These are phyloP conservation scores for Arge pagana DNA, from an alignment of 2,888 invertebrate genomes.

Conservation along the genomic window DNA sequence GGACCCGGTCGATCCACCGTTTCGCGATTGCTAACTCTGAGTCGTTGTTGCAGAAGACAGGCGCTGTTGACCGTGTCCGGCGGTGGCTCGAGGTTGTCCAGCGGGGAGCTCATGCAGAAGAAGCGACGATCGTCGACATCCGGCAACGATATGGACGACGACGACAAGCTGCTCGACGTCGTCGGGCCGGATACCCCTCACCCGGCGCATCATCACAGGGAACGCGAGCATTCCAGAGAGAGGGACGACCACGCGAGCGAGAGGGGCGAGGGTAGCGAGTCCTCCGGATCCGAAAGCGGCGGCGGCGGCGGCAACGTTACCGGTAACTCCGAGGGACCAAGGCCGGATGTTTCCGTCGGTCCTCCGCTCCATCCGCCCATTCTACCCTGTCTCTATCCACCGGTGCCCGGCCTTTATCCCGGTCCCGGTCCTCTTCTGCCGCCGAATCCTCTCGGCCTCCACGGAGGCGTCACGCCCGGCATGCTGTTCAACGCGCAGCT, in stretches of 20 bases:
- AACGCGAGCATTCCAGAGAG: conserved; percentile 52
- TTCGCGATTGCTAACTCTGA: conserved; percentile 51
- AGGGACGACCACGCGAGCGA: conserved; percentile 54
- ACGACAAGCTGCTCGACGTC: conserved; percentile 84
- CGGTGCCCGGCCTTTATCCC: conserved; percentile 77
- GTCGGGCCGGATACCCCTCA: conserved; percentile 86
- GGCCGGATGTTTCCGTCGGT: conserved; percentile 92
- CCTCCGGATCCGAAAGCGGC: conserved; percentile 62
- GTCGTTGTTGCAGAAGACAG: conserved; percentile 59
- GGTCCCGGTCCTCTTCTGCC: conserved; percentile 71
- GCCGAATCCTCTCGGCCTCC: conserved; percentile 68
- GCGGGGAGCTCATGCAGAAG: conserved; percentile 54
- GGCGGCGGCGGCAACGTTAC: conserved; percentile 55
- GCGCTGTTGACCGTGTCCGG: conserved; percentile 57
- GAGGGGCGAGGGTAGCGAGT: conserved; percentile 54
- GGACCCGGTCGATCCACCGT: conserved; percentile 18
- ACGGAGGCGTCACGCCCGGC: conserved; percentile 78
- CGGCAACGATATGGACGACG: conserved; percentile 67
- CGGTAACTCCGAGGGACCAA: conserved; percentile 66
- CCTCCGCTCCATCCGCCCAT: conserved; percentile 91
- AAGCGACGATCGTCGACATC: conserved; percentile 51
- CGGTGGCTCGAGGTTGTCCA: conserved; percentile 52
- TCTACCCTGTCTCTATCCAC: conserved; percentile 91
- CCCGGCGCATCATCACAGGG: conserved; percentile 59
- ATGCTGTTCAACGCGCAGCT: conserved; percentile 88